Evolutionary conservation across 2,888 invertebrate genomes (phyloP), one percentile per base, ranked within the genome.

Genomic region (Tiphia femorata): DNA sequence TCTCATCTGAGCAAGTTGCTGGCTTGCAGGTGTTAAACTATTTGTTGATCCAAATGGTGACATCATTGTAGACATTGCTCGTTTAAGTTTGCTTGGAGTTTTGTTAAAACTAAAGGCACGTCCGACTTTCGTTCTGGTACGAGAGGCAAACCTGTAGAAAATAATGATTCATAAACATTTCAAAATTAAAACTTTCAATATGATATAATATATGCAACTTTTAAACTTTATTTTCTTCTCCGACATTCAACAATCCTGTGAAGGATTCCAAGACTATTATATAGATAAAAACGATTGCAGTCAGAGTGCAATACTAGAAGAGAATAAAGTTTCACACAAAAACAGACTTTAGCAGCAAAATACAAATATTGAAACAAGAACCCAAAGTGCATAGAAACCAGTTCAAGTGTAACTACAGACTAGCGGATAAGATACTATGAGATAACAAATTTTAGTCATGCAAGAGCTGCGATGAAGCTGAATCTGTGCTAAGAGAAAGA

Each of bases 71-170:
- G 97, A 97, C 84, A 97, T 93, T 23, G 97, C 96, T 54, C 97
- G 89, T 85, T 96, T 96, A 75, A 97, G 85, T 84, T 95, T 95
- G 65, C 93, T 94, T 44, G 97, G 97, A 21, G 97, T 97, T 85
- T 96, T 95, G 85, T 95, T 96, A 85, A 97, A 96, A 65, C 96
- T 97, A 80, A 97, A 93, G 67, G 97, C 97, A 70, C 97, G 90
- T 48, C 95, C 95, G 71, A 97, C 95, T 88, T 94, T 94, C 80
- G 93, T 89, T 75, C 92, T 88, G 50, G 94, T 94, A 75, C 92
- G 88, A 60, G 92, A 90, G 35, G 94, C 94, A 84, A 94, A 91
- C 72, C 85, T 85, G 72, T 21, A 74, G 69, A 56, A 58, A 62
- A 64, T 49, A 37, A 33, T 1, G 5, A 14, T 37, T 49, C 29